Percentiles rank a stretch among this genome's conserved stretches.
phyloP scores from a whole-genome alignment of 2,797 vertebrate species.

The Phoxinus dragarum region DNA sequence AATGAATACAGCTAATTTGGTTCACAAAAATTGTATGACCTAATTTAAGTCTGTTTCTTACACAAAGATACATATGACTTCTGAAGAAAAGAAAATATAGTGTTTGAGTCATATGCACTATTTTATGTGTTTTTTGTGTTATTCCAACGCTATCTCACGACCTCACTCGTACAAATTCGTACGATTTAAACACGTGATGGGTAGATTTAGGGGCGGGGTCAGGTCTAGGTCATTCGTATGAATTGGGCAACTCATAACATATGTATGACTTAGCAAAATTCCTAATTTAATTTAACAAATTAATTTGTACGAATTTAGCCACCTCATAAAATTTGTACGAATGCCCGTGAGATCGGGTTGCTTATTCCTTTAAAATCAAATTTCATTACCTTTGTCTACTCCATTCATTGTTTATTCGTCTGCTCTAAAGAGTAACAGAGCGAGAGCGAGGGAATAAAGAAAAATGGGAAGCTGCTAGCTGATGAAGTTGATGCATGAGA shows the following conservation, averaged over 20 bases:
- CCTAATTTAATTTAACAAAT: no score
- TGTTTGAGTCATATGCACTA: not conserved
- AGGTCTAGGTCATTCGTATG: no score
- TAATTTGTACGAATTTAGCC: no score
- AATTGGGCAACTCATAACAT: no score
- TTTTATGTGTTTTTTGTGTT: not conserved
- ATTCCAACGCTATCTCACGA: not conserved
- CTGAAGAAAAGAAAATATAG: not conserved
- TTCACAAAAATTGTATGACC: not conserved
- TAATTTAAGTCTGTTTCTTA: not conserved
- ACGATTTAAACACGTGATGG: no score
- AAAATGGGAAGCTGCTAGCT: not conserved
- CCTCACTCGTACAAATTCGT: no score
- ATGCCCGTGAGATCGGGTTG: no score
- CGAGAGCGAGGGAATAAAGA: not conserved
- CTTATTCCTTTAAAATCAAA: not conserved
- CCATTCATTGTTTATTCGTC: not conserved
- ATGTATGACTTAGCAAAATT: no score
- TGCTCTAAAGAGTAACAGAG: not conserved
- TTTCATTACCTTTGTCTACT: not conserved
- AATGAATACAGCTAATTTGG: not conserved
- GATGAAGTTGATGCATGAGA: not conserved
- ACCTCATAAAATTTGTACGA: no score
- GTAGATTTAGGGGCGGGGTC: no score
- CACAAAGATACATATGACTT: not conserved